Conservation (phyloP, 2,888 invertebrate species). For the Monoplex corrugatus region DNA sequence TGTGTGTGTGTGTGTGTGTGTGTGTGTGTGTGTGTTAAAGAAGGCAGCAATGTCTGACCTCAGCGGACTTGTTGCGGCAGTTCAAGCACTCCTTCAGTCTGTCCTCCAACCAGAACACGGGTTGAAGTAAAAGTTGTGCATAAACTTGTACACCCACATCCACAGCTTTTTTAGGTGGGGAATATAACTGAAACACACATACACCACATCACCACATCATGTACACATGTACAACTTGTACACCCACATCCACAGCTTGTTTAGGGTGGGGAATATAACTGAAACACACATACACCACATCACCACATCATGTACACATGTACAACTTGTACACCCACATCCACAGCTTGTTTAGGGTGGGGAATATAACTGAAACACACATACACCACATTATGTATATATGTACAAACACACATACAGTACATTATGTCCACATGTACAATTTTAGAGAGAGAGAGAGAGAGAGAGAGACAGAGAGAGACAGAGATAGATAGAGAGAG, state of each 20-base stretch:
- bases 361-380: constrained; percentile 72
- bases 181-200: constrained; percentile 70
- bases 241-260: constrained; percentile 71
- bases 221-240: constrained; percentile 58
- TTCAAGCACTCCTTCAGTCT: constrained; percentile 65
- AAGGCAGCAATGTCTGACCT: no score
- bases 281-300: constrained; percentile 52
- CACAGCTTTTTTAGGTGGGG: constrained; percentile 72
- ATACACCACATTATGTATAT: constrained; percentile 25
- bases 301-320: neutral
- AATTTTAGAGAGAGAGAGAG: no score
- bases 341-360: constrained; percentile 71
- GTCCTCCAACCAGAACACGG: constrained; percentile 76
- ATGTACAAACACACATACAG: no score
- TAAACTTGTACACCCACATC: constrained; percentile 70
- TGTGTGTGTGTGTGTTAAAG: no score
- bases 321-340: constrained; percentile 66
- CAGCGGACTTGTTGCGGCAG: constrained; percentile 60
- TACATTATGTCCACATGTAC: neutral
- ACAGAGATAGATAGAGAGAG: no score
- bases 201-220: neutral
- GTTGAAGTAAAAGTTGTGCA: constrained; percentile 70
- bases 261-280: constrained; percentile 75
- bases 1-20: no score
- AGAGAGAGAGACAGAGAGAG: no score